Base-by-base conservation (phyloP, 64 coral and sea anemone genomes). In the Porites australiensis region DNA sequence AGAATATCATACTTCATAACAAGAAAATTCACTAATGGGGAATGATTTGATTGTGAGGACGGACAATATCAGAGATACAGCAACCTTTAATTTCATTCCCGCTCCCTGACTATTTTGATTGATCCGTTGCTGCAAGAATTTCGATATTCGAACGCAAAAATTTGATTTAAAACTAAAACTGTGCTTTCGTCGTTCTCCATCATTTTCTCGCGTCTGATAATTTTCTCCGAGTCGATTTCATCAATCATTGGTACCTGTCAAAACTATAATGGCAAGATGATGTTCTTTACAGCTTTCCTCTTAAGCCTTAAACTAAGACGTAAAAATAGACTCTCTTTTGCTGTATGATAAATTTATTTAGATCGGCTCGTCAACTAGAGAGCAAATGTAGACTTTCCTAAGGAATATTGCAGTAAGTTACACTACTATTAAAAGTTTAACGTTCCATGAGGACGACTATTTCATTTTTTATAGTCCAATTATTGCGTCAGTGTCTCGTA, bases 11-110 rank as follows among this genome's bases (percentile, higher is more conserved):
- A 68, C 81, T 50, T 84, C 45, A 44, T 84, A 84, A 49, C 79
- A 69, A 51, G 46, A 84, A 84, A 84, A 68, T 68, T 84, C 81
- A 84, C 81, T 84, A 67, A 68, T 67, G 50, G 61, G 61, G 16
- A 10, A 19, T 44, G 18, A 43, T n/a, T 83, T 83, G 64, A 60
- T 47, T 83, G 20, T 18, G 64, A 43, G 51, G 19, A 44, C 59
- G 16, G 5, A n/a, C 4, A 43, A 83, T 65, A 3, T 64, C 13
- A 46, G 6, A 5, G 16, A 45, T 50, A 63, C 62, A 66, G 46
- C 50, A 78, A 78, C 51, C 7, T 78, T 57, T 78, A 11, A 78
- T 11, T 50, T 22, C 43, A 46, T 27, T 27, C 12, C 68, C 27
- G 68, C 43, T 22, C 68, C 43, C 12, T 71, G n/a, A 2, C 19